Conservation (phyloP, 2,797 vertebrate genomes). For the Leontocebus nigricollis region DNA sequence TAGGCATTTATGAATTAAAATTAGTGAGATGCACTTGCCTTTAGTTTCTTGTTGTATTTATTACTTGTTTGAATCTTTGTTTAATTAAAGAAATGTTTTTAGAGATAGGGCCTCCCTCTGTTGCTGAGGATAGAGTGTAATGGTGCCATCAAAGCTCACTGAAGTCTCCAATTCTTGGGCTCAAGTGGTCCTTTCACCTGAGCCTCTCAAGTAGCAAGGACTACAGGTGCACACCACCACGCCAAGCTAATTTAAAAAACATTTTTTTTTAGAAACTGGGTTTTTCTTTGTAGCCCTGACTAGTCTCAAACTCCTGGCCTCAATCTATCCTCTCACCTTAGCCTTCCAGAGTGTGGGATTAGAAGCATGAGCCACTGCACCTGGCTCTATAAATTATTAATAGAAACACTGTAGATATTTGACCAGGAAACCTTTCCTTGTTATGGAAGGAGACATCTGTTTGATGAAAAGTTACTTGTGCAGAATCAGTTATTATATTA, state of each 20-base stretch:
- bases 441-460: not conserved
- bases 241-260: not conserved
- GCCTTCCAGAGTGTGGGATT: not conserved
- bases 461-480: not conserved
- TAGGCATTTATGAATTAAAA: not conserved
- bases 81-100: not conserved
- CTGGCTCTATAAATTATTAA: not conserved
- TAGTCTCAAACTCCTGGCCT: not conserved
- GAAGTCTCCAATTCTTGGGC: not conserved
- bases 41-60: not conserved
- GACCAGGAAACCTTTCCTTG: not conserved
- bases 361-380: not conserved
- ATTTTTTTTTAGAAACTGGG: not conserved
- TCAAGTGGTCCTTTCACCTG: not conserved
- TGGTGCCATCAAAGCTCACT: not conserved
- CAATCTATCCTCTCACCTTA: not conserved
- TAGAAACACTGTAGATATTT: not conserved
- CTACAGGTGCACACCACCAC: not conserved
- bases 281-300: not conserved
- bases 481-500: not conserved
- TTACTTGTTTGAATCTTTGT: not conserved
- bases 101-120: not conserved
- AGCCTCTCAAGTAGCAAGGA: not conserved
- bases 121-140: not conserved
- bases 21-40: not conserved